phyloP scores from a whole-genome alignment of 2,113 vertebrate species.

The Pseudorectes ferrugineus region DNA sequence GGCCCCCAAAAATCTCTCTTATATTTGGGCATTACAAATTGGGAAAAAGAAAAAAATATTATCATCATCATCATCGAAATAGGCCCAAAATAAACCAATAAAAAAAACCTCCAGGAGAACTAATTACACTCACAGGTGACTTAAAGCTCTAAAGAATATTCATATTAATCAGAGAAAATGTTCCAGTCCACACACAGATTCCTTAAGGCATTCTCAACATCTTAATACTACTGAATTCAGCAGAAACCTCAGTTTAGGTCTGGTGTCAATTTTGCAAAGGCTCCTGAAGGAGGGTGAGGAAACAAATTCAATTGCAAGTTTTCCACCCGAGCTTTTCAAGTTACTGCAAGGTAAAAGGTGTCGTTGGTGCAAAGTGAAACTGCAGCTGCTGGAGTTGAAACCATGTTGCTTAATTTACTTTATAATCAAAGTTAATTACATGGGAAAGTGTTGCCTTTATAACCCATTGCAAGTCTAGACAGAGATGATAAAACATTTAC shows the following conservation, averaged over 20 bases:
- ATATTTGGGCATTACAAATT: background rate
- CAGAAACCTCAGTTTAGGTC: background rate
- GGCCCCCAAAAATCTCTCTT: background rate
- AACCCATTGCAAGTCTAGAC: background rate
- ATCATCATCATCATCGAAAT: background rate
- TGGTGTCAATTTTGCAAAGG: background rate
- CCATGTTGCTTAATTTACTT: background rate
- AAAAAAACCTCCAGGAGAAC: background rate
- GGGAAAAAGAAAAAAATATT: background rate
- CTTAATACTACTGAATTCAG: background rate
- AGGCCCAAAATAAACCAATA: background rate
- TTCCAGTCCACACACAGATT: background rate
- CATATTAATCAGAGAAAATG: background rate
- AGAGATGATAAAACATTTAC: background rate
- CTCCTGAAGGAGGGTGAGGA: background rate
- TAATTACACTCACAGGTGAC: background rate
- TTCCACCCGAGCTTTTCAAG: background rate
- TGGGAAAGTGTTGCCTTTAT: rapidly evolving
- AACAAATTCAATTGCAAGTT: background rate
- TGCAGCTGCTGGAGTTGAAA: background rate
- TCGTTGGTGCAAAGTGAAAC: background rate
- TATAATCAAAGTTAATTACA: background rate
- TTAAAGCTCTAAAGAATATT: background rate
- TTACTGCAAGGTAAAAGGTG: background rate
- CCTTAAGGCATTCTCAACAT: background rate